A percentile compares a stretch with the other conserved stretches of the same genome.
phyloP scores from a whole-genome alignment of 2,113 vertebrate species.

The Coreoperca whiteheadi region DNA sequence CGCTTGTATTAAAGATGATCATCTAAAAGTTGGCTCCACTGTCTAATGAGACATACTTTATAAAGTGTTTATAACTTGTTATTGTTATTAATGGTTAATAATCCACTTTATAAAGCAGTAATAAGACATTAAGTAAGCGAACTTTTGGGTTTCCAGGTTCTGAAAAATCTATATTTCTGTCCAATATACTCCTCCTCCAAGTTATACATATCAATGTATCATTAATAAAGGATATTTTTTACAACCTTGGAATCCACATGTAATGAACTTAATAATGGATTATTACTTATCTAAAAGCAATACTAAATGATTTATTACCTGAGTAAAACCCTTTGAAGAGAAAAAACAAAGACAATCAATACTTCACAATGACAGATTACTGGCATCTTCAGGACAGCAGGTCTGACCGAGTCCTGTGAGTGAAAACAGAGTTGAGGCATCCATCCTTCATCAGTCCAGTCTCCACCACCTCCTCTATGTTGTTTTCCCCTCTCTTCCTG shows the following conservation, averaged over 20 bases:
- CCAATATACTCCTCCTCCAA: no score
- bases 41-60: background rate
- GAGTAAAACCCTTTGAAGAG: background rate
- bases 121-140: background rate
- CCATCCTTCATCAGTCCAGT: conserved; percentile 41
- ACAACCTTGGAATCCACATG: no score
- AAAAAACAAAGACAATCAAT: background rate
- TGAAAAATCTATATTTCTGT: no score
- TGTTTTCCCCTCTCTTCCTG: conserved; percentile 43
- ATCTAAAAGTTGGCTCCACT: background rate
- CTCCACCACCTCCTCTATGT: conserved; percentile 43
- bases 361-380: background rate
- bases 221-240: background rate
- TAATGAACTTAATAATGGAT: no score
- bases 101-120: background rate
- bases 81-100: background rate
- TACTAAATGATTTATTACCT: background rate
- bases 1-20: conserved; percentile 3
- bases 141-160: no score
- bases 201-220: background rate
- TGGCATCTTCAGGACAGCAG: background rate
- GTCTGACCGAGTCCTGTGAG: conserved; percentile 14
- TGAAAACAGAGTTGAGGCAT: conserved; percentile 44
- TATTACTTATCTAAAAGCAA: background rate
- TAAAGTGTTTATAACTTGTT: background rate